phyloP scores from a whole-genome alignment of 2,797 vertebrate species.

The Lagodon rhomboides region DNA sequence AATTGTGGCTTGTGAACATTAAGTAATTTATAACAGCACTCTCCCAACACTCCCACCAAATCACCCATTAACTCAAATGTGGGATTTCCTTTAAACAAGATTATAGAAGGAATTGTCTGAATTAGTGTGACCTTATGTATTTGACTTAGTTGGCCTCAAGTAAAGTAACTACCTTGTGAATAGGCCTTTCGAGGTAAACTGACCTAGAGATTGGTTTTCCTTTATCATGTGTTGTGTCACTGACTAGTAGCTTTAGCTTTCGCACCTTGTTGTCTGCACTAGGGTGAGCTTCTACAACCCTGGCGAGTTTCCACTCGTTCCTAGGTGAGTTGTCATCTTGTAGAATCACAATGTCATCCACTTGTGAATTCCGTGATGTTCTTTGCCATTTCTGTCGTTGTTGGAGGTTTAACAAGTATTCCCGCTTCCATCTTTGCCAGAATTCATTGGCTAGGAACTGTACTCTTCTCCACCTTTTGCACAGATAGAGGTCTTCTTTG shows the following conservation, averaged over 20 bases:
- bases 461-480: no score
- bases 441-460: no score
- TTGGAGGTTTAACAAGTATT: no score
- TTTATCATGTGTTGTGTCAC: no score
- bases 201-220: not conserved
- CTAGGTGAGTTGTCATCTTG: no score
- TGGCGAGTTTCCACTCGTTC: not conserved
- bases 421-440: no score
- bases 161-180: conserved; percentile 29
- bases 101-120: not conserved
- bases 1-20: no score
- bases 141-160: conserved; percentile 19
- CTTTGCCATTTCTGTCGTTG: no score
- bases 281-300: no score
- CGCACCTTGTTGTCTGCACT: no score
- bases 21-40: not conserved
- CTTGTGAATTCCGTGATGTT: not conserved
- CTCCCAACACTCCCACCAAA: not conserved
- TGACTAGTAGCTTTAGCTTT: no score
- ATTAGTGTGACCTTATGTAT: not conserved
- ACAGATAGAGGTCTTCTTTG: no score
- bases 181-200: not conserved
- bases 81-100: not conserved
- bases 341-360: not conserved
- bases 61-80: not conserved